Base-by-base conservation (phyloP, 2,888 invertebrate species). In the Piscicola geometra region DNA sequence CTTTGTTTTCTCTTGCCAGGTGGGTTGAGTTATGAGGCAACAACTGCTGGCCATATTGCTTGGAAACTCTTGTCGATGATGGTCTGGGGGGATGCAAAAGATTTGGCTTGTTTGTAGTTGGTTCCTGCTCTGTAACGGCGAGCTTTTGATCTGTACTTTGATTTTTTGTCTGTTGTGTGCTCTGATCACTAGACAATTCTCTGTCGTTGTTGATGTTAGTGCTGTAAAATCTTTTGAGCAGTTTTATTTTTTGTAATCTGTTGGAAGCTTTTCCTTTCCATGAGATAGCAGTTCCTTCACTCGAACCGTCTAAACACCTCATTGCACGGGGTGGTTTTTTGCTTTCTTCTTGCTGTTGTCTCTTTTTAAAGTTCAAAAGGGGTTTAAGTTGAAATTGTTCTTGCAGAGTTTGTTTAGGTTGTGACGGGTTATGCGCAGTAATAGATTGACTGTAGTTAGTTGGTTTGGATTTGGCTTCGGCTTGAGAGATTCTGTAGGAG, bases 1-100 rank as follows among this genome's bases (percentile, higher is more conserved):
- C 96, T 86, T 96, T 96, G 71, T 93, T 89, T 84, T 94, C 94
- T 41, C 78, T 79, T 21, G 80, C 78, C 9, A 77, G 35, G 25
- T 52, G 52, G 35, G 73, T 60, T 28, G 73, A 60, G 1, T 35
- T 18, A 21, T 64, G 35, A 2, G 73, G 56, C 5, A 28, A 15
- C 5, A 28, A 41, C n/a, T 60, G 64, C 15, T 73, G 73, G 28
- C 64, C 35, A n/a, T 25, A 25, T 33, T 35, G 47, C 64, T 36
- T 56, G 5, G 52, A 47, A 35, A 36, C 35, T n/a, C n/a, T 30
- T 15, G 41, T 35, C 30, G 73, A 73, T 3, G 60, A n/a, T 3
- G 52, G 47, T 67, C 32, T 67, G 18, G 56, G 41, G 28, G 64
- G 33, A 28, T 35, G 41, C 30, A 35, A 32, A 12, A 35, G 33